These are phyloP conservation scores for Drosophila ogumai DNA, from an alignment of 1,140 invertebrate species.

Conservation along the genomic window DNA sequence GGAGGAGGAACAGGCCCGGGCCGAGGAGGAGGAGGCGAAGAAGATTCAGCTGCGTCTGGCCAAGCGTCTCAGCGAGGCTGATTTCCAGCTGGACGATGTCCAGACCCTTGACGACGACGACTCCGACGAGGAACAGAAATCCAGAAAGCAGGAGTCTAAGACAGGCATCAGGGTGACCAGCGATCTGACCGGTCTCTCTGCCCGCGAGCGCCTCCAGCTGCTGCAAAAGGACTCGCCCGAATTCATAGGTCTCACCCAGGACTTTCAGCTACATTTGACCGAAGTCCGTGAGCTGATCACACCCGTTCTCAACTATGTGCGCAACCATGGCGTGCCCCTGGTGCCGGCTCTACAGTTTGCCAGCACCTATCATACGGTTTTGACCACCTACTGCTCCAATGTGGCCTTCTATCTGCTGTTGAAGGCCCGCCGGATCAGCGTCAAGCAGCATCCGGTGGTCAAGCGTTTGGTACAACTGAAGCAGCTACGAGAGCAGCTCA, in stretches of 20 bases:
- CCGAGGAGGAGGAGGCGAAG: slow-evolving; percentile 94
- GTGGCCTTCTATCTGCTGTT: slow-evolving; percentile 94
- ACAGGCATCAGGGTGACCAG: slow-evolving; percentile 75
- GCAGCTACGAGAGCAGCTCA: slow-evolving; percentile 90
- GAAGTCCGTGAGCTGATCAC: slow-evolving; percentile 88
- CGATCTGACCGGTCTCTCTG: slow-evolving; percentile 91
- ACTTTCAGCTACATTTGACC: slow-evolving; percentile 90
- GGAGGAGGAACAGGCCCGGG: slow-evolving; percentile 90
- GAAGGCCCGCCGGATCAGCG: slow-evolving; percentile 89
- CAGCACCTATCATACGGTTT: slow-evolving; percentile 89
- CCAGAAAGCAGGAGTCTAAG: background rate
- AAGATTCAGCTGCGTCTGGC: slow-evolving; percentile 92
- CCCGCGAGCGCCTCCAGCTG: slow-evolving; percentile 90
- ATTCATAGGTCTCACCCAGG: slow-evolving; percentile 90
- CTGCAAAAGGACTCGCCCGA: slow-evolving; percentile 94
- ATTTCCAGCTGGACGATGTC: slow-evolving; percentile 90
- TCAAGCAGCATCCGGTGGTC: slow-evolving; percentile 94
- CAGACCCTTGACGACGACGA: slow-evolving; percentile 43
- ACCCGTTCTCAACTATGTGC: slow-evolving; percentile 89
- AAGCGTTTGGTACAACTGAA: slow-evolving; percentile 92
- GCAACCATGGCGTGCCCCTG: slow-evolving; percentile 85
- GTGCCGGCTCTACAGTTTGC: slow-evolving; percentile 87
- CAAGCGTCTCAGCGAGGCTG: slow-evolving; percentile 92
- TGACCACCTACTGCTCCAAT: slow-evolving; percentile 93
- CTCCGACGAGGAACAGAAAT: slow-evolving; percentile 64